These are phyloP conservation scores for Acheta domesticus DNA, from an alignment of 2,888 invertebrate genomes.

Conservation along the genomic window DNA sequence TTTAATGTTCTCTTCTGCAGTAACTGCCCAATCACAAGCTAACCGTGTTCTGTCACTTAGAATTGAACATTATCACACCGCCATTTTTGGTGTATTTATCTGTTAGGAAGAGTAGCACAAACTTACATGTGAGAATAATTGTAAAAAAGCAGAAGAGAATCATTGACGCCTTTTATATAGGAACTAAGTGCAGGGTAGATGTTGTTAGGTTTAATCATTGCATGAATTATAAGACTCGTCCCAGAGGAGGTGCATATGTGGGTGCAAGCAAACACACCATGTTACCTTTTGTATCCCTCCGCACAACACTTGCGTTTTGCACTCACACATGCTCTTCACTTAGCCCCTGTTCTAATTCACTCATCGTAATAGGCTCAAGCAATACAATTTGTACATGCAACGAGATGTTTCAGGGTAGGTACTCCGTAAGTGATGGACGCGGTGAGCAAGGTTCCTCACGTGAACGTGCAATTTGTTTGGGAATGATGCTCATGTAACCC, in stretches of 20 bases:
- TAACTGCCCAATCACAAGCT: not conserved
- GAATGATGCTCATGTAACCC: not conserved
- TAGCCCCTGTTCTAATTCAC: not conserved
- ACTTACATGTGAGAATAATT: constrained; percentile 7
- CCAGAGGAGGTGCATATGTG: not conserved
- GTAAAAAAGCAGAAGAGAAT: not conserved
- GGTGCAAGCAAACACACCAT: not conserved
- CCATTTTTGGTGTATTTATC: not conserved
- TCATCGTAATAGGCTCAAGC: no score
- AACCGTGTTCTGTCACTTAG: not conserved
- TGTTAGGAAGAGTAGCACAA: not conserved
- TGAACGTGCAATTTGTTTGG: not conserved
- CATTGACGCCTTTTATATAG: not conserved
- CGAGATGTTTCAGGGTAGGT: constrained; percentile 3
- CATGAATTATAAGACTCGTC: not conserved
- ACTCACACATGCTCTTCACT: not conserved
- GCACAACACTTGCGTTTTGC: not conserved
- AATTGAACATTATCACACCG: no score
- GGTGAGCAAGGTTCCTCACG: not conserved
- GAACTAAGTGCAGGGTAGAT: not conserved
- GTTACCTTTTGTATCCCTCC: not conserved
- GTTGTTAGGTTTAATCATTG: no score
- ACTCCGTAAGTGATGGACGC: not conserved
- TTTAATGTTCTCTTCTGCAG: not conserved
- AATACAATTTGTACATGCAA: not conserved